A percentile compares a stretch with the other conserved stretches of the same genome.
Evolutionary conservation across 2,113 vertebrate genomes (phyloP).

Genomic region (Danionella cerebrum): DNA sequence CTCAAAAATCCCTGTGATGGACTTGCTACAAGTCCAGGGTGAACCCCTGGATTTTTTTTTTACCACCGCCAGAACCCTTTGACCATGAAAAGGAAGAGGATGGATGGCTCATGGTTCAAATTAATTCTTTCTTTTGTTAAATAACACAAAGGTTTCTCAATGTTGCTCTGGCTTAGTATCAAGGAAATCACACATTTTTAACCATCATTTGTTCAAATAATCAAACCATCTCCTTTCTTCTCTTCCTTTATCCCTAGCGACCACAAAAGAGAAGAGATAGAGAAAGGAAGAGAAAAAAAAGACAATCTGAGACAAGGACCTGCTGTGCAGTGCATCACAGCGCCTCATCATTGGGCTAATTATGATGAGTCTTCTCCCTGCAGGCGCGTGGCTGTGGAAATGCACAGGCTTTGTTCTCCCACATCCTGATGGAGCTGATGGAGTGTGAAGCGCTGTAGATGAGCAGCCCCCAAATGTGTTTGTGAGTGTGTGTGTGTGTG

Average conservation of each 20-base stretch:
- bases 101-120: too few species aligned
- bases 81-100: too few species aligned
- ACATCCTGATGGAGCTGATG: constrained; percentile 66
- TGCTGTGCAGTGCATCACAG: constrained; percentile 62
- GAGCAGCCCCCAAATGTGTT: constrained; percentile 49
- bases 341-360: constrained; percentile 74
- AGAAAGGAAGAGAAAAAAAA: constrained; percentile 26
- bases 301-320: constrained; percentile 53
- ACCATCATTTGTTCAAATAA: constrained; percentile 20
- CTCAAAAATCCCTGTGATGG: too few species aligned
- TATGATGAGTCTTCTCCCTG: constrained; percentile 71
- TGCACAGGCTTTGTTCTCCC: constrained; percentile 71
- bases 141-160: not conserved
- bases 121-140: too few species aligned
- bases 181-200: not conserved
- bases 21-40: too few species aligned
- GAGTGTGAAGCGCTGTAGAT: constrained; percentile 65
- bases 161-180: not conserved
- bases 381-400: constrained; percentile 65
- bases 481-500: too few species aligned
- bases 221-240: constrained; percentile 16
- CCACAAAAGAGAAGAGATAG: constrained; percentile 14
- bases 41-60: too few species aligned
- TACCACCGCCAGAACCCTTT: too few species aligned
- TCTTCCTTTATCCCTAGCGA: constrained; percentile 37